Base-by-base conservation (phyloP, 2,797 vertebrate genomes). In the Furcifer pardalis region DNA sequence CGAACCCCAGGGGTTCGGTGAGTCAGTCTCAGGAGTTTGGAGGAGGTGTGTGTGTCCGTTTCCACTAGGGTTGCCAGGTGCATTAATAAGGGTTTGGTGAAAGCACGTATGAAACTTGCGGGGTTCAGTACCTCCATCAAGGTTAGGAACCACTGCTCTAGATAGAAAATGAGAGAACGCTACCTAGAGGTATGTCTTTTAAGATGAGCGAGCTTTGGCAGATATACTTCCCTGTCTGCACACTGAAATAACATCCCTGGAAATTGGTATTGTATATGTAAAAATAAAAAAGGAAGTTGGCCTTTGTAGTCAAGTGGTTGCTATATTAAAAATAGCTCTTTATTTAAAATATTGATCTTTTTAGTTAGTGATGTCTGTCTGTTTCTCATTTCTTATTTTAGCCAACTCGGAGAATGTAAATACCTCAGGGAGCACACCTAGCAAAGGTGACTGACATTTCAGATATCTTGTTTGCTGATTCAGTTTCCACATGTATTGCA, bases 331-430 rank as follows among this genome's bases (percentile, higher is more conserved):
- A 65, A 60, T 8, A 59, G 3, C 6, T 81, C 66, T 32, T 82
- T 87, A 30, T 79, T 10, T 79, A 83, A 83, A 82, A 76, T 7
- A 30, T 7, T 63, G 19, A 73, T 35, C n/a, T n/a, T 89, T 88
- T 83, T 86, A 79, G 80, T 86, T 40, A 83, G 60, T 79, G 40
- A 73, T 85, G 13, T 86, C 63, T 82, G 19, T 86, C 88, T 85
- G 60, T 84, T 44, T 89, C 91, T 93, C 92, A 66, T 88, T 75
- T 90, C 86, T 85, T 90, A 63, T 88, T 91, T 81, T 92, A 92
- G 88, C 84, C 9, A 80, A 84, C 84, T 69, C 81, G 56, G 75
- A 74, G 80, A 90, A 86, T 87, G 86, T 91, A 86, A 81, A 66
- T 90, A 84, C 89, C 85, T 56, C 80, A 81, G 85, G 83, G 90